Evolutionary conservation across 2,888 invertebrate genomes (phyloP), one percentile per base, ranked within the genome.

Genomic region (Tiliacea citrago): DNA sequence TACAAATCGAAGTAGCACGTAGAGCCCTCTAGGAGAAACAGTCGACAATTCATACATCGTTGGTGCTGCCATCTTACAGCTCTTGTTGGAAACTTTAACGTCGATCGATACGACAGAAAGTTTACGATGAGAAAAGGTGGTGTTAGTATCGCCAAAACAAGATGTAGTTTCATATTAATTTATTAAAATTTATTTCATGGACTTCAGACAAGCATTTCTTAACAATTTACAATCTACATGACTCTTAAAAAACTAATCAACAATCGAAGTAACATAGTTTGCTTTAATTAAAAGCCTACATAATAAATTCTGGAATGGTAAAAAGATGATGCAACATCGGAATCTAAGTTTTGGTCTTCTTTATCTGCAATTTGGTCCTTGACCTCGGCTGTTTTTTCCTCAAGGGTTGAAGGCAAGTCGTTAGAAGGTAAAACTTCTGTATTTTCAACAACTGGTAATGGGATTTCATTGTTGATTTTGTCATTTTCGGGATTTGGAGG

Each of bases 251-350:
- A 69, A 81, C 68, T 85, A 87, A 67, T 55, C 45, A 88, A 85
- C 79, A 78, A 77, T 55, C 21, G 13, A 1, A 82, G 79, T 62
- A 73, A 77, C 57, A 81, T 45, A 79, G 72, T 77, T 80, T 71
- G 39, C 68, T 55, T 53, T 66, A 66, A n/a, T 74, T 68, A 81
- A 88, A 90, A 93, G 79, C 86, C 75, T 58, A 95, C 89, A 60
- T 94, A 96, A 77, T 95, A 96, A 81, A 94, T 86, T 88, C 91
- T 93, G 10, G 95, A 93, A 81, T 92, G 93, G 73, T 94, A 96
- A 82, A 91, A 96, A 6, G 96, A 96, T n/a, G 96, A 95, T 21
- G 96, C 94, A 35, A 91, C 93, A 75, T 95, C 95, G 3, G 96
- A 94, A 88, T 96, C 96, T 21, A 89, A 69, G 45, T 77, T 77